Evolutionary conservation across 2,888 invertebrate genomes (phyloP), one percentile per base, ranked within the genome.

Genomic region (Eupithecia centaureata): DNA sequence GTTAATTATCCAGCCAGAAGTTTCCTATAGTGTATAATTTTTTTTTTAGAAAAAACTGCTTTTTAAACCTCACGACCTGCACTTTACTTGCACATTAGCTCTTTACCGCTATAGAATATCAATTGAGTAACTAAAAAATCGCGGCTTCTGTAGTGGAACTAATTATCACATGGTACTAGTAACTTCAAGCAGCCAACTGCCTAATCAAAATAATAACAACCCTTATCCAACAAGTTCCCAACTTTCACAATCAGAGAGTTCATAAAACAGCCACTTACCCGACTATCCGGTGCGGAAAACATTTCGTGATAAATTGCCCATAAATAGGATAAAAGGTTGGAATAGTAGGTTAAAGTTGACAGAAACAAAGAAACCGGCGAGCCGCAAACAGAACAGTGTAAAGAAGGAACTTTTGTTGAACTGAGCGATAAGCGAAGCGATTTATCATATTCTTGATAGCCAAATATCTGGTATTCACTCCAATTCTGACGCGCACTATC

Each of bases 281-380:
- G 72, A 76, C 77, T 78, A 77, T 80, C 76, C 77, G 74, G 71
- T 71, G 78, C 66, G 77, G 77, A 74, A 76, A 80, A 77, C 73
- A 73, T 74, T 78, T 72, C 67, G 76, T 81, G 81, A 86, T 79
- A 85, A 84, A 86, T 83, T 73, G 81, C 76, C 80, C 80, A 80
- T 82, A 85, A 84, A 86, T 80, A 78, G 79, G 81, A 81, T 81
- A 79, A 82, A 79, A 75, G 73, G 73, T 71, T 69, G 75, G 74
- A 79, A 81, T 81, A 82, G 76, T 62, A 67, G 76, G 73, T 76
- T 77, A 77, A 71, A 76, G 83, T 80, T 80, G 81, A 83, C 79
- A 79, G 79, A 81, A 83, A 84, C 81, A 83, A 82, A 84, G 82
- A 82, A 80, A 83, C 76, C 74, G 75, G 74, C 75, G 77, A 77